Evolutionary conservation across 2,888 invertebrate species (phyloP).

Genomic region (Alloscopus bannaensis): DNA sequence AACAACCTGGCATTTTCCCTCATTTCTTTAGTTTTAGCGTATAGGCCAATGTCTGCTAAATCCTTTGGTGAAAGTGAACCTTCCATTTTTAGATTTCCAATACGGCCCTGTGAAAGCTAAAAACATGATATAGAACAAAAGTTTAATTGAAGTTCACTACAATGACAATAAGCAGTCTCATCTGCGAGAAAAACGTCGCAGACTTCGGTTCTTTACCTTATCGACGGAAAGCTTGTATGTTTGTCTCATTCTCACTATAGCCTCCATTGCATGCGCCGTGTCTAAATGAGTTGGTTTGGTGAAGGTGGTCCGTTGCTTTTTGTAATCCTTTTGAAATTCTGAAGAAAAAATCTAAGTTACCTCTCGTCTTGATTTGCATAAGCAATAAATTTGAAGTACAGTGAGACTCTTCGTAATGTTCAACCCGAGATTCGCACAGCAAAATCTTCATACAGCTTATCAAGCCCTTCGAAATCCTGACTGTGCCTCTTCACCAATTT

Average conservation of each 20-base stretch:
- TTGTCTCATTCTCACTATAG: conserved; percentile 59
- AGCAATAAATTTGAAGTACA: not conserved
- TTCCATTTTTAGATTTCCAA: conserved; percentile 12
- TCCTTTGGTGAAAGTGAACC: conserved; percentile 41
- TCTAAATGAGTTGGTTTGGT: conserved; percentile 32
- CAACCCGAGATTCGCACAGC: conserved; percentile 9
- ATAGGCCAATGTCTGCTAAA: conserved; percentile 49
- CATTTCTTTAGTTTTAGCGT: conserved; percentile 30
- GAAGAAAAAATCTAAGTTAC: not conserved
- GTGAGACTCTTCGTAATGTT: no score
- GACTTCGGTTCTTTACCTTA: no score
- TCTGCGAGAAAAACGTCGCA: no score
- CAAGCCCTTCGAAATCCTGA: conserved; percentile 16
- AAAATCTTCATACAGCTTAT: not conserved
- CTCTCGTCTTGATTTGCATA: not conserved
- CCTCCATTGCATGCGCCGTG: conserved; percentile 44
- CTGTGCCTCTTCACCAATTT: conserved; percentile 44
- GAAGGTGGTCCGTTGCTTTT: conserved; percentile 31
- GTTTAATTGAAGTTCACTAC: no score
- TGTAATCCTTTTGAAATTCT: conserved; percentile 21
- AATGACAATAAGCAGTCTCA: no score
- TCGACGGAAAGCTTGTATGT: conserved; percentile 52
- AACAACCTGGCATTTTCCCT: conserved; percentile 51
- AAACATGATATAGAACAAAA: no score
- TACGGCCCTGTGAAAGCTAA: conserved; percentile 47